Evolutionary conservation across 2,888 invertebrate species (phyloP).

Genomic region (Allacma fusca): DNA sequence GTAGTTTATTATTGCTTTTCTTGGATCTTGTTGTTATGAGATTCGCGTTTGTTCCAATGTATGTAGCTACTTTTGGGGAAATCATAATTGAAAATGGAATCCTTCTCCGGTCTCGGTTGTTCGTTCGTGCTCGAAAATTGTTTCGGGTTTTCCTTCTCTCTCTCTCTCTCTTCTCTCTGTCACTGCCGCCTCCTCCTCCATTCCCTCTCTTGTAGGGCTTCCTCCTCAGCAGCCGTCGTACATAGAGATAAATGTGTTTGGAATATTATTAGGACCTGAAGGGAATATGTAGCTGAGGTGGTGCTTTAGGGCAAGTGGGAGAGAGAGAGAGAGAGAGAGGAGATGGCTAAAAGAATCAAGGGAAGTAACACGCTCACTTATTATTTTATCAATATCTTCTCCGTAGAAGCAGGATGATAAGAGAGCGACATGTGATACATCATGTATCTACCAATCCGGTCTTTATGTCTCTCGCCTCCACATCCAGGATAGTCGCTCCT

Average conservation of each 20-base stretch:
- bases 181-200: not conserved
- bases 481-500: no score
- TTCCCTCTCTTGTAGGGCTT: constrained; percentile 5
- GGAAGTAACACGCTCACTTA: constrained; percentile 21
- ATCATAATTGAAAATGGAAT: constrained; percentile 45
- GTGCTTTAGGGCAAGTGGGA: not conserved
- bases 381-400: constrained; percentile 43
- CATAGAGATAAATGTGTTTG: constrained; percentile 38
- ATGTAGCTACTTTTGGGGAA: constrained; percentile 22
- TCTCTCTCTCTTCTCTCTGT: not conserved
- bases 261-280: constrained; percentile 36
- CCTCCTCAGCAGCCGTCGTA: not conserved
- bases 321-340: not conserved
- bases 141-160: constrained; percentile 26
- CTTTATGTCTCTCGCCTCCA: constrained; percentile 22
- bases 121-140: constrained; percentile 43
- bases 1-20: no score
- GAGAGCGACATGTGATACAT: constrained; percentile 42
- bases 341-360: not conserved
- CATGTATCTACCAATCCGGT: constrained; percentile 22
- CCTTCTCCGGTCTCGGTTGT: constrained; percentile 28
- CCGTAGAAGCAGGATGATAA: constrained; percentile 31
- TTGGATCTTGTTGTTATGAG: constrained; percentile 23
- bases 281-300: not conserved
- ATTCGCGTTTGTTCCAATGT: constrained; percentile 28